A percentile compares a stretch with the other conserved stretches of the same genome.
Conservation (phyloP, 2,113 vertebrate species). For the Tiliqua scincoides region DNA sequence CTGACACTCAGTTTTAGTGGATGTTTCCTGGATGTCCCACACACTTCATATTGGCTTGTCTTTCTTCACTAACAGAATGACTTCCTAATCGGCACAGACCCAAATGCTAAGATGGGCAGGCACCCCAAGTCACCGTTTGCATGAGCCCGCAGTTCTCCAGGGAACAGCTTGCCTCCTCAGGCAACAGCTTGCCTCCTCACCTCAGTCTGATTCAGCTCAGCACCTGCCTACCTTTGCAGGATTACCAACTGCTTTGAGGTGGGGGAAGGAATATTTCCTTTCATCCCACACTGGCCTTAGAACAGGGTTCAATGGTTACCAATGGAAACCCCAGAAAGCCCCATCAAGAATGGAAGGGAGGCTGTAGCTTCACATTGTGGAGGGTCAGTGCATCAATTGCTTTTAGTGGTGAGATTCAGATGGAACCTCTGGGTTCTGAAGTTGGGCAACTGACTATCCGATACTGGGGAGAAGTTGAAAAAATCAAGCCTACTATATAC, state of each 20-base stretch:
- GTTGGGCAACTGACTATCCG: neutral
- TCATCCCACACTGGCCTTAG: too few species aligned
- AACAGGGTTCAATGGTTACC: neutral
- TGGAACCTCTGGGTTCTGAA: neutral
- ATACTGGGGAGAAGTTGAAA: neutral
- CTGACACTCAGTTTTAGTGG: too few species aligned
- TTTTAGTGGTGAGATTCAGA: neutral
- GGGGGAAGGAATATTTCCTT: too few species aligned
- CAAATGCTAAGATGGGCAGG: constrained; percentile 6
- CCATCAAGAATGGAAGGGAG: neutral
- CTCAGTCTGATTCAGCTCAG: too few species aligned
- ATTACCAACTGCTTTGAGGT: too few species aligned
- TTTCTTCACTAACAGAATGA: constrained; percentile 17
- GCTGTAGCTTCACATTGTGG: neutral
- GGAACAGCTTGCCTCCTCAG: too few species aligned
- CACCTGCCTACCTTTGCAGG: too few species aligned
- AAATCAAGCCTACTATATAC: too few species aligned
- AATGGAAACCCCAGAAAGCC: neutral
- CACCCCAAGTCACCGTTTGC: neutral
- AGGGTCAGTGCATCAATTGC: neutral
- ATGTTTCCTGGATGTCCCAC: too few species aligned
- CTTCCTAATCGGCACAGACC: constrained; percentile 7
- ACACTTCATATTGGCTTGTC: constrained; percentile 24
- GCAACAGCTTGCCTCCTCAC: too few species aligned
- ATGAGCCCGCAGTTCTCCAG: neutral